Evolutionary conservation across 2,113 vertebrate species (phyloP), one percentile per base, ranked within the genome.

Genomic region (Amphiprion percula): DNA sequence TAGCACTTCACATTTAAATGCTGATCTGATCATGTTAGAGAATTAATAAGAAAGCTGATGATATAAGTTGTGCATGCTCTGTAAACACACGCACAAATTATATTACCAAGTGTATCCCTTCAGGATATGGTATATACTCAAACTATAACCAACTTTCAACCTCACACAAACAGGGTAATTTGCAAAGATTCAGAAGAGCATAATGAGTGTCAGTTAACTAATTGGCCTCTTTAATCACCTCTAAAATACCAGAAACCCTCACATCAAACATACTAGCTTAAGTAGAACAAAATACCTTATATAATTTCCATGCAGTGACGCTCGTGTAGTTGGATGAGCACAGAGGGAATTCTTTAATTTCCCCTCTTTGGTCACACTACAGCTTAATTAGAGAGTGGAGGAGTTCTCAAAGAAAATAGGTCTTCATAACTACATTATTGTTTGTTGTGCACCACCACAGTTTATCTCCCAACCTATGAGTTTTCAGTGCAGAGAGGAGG

Each of bases 331-430:
- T 80, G 68, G 78, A 87, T 79, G 79, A 88, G 84, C 87, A 59
- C 68, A 74, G 54, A 68, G 83, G 86, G 80, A 89, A 81, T 91
- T 82, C 74, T 87, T 90, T 85, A 63, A 88, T 90, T 83, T 75
- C 73, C 63, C 46, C 52, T 84, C 74, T 90, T 85, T 90, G 92
- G 90, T 94, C 87, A 93, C 89, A 90, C 79, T 65, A 78, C 41
- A 63, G 69, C 70, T 92, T 92, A 90, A 95, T 93, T 91, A 82
- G 73, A 82, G 61, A 87, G 60, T 61, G 49, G 75, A 82, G 66
- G 68, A 55, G 56, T 71, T 75, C 60, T 54, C 44, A 5, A 28
- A 59, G 69, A 59, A 74, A 77, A 79, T 21, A 70, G 37, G 44
- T 60, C 58, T 74, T 69, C 63, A 44, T 50, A 74, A 80, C 61